Conservation (phyloP, 2,113 vertebrate genomes). For the Erinaceus europaeus region DNA sequence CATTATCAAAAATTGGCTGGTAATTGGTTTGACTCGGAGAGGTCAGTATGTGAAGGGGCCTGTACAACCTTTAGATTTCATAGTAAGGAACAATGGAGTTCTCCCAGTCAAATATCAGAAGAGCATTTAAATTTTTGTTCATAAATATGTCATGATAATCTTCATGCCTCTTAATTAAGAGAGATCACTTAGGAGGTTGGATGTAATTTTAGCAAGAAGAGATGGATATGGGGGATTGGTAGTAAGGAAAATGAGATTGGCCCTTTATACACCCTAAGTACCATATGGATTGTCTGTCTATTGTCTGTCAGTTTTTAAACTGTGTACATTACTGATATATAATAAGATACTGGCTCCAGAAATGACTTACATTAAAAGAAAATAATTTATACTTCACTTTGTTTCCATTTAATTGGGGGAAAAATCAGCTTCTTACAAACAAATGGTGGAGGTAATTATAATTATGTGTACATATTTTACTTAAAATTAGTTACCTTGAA, state of each 20-base stretch:
- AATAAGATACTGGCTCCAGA: not conserved
- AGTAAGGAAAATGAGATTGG: not conserved
- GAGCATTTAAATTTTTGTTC: not conserved
- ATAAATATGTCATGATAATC: constrained; percentile 55
- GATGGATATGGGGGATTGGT: not conserved
- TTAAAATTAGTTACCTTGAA: constrained; percentile 46
- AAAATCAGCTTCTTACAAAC: constrained; percentile 44
- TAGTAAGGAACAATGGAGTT: constrained; percentile 44
- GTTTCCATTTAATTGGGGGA: constrained; percentile 37
- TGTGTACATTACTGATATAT: not conserved
- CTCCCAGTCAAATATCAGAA: constrained; percentile 32
- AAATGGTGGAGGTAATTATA: constrained; percentile 47
- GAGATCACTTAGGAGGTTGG: constrained; percentile 2
- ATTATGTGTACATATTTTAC: constrained; percentile 42
- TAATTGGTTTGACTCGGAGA: constrained; percentile 70
- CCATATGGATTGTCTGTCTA: not conserved
- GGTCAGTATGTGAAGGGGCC: constrained; percentile 55
- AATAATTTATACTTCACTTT: not conserved
- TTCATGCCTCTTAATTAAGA: constrained; percentile 59
- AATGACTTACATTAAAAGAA: not conserved
- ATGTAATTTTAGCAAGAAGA: not conserved
- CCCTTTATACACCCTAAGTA: not conserved
- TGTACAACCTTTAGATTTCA: constrained; percentile 44
- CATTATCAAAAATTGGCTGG: constrained; percentile 70
- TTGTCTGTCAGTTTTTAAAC: not conserved